Evolutionary conservation across 2,797 vertebrate species (phyloP).

Genomic region (Erethizon dorsatum): DNA sequence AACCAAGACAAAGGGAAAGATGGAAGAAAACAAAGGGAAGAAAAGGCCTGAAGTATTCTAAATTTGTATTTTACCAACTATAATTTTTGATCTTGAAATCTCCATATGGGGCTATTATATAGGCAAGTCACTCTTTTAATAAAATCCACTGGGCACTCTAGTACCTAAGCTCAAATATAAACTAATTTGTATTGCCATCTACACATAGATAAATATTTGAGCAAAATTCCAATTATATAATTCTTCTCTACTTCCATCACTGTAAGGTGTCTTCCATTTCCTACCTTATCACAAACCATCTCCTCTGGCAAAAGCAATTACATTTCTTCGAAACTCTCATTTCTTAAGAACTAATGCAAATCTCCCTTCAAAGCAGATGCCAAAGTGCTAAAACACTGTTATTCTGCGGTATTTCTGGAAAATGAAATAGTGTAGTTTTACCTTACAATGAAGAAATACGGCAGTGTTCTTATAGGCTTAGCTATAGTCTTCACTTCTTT

Average conservation of each 20-base stretch:
- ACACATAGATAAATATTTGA: constrained; percentile 38
- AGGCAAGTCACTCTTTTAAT: not conserved
- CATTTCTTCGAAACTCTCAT: constrained; percentile 64
- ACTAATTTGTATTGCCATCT: constrained; percentile 39
- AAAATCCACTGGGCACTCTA: not conserved
- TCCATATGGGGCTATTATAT: not conserved
- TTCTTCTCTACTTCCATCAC: not conserved
- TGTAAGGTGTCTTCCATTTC: constrained; percentile 59
- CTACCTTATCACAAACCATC: constrained; percentile 65
- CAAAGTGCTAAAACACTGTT: constrained; percentile 59
- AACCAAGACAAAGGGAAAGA: constrained; percentile 19
- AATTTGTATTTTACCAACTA: constrained; percentile 35
- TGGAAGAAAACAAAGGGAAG: not conserved
- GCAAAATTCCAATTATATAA: not conserved
- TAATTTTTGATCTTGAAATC: constrained; percentile 21
- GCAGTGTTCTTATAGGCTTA: constrained; percentile 70
- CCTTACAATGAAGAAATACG: constrained; percentile 71
- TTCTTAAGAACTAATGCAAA: constrained; percentile 71
- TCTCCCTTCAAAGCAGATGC: constrained; percentile 64
- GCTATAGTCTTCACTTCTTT: constrained; percentile 49
- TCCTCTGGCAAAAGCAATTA: constrained; percentile 68
- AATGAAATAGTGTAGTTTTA: constrained; percentile 68
- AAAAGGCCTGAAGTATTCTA: not conserved
- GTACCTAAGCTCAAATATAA: not conserved
- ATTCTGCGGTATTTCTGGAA: constrained; percentile 68